Base-by-base conservation (phyloP, 2,113 vertebrate species). In the Hippocampus mohnikei region DNA sequence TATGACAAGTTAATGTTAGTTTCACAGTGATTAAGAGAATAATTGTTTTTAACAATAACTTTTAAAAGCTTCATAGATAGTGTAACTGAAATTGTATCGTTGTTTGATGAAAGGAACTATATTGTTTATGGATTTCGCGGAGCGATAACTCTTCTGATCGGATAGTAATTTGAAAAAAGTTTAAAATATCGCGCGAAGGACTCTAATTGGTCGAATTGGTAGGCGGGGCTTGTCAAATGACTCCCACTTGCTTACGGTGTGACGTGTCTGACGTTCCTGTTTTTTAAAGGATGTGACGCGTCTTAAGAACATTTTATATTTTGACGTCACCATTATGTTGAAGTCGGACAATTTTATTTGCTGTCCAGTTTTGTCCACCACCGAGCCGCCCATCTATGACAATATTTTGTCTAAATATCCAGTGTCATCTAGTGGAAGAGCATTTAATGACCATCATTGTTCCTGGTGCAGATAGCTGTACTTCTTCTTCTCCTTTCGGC, bases 121-220 rank as follows among this genome's bases (percentile, higher is more conserved):
- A 88, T 91, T 91, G 86, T 91, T 86, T 88, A 85, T 52, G 55
- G 80, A 27, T 74, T 20, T 63, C 61, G 86, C 82, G 89, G 84
- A 91, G 33, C 8, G 56, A 81, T 84, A 42, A 23, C 8, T 2
- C 33, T 33, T 23, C 23, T 20, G 3, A 58, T 10, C 41, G 16
- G 53, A 59, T 23, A 2, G 67, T 50, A 2, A 27, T 89, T 90
- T 85, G 63, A 91, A 90, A 77, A 76, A 74, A 52, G 18, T 94
- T 94, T 81, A 76, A 96, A 95, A 94, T 92, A 82, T 75, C 83
- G 91, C 94, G 94, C 93, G 90, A 46, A 58, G 6, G n/a, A 1
- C 0, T 13, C 0, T 72, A 69, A 94, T 93, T 95, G 94, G 94
- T 61, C 48, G 0, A 62, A 6, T 2, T 13, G 52, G 29, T 44